Evolutionary conservation across 2,888 invertebrate species (phyloP), one percentile per base, ranked within the genome.

Genomic region (Melieria crassipennis): DNA sequence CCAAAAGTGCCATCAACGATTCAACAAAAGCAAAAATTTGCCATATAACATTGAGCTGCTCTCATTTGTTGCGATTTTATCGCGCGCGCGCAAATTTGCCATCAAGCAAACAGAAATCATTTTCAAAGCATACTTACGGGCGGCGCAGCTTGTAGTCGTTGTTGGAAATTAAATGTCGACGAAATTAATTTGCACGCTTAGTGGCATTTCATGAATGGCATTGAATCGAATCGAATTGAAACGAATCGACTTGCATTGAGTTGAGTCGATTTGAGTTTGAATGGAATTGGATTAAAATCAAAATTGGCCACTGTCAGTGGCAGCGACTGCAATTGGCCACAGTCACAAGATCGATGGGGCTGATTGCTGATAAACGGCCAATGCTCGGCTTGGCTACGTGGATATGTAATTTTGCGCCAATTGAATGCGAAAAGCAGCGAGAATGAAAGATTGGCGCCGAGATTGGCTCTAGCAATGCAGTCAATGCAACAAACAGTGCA

Each of bases 161-260:
- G 30, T 30, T 30, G 30, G 3, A 30, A 60, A 46, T 60, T 60
- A 67, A 58, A 67, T 67, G 57, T 67, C 43, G 48, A 60, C 43
- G 45, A 67, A 67, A 67, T 67, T 67, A 67, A 67, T 67, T 67
- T 67, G 60, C 60, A 67, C 67, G 67, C 67, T 60, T 45, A 60
- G 42, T 52, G 50, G 52, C 67, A 67, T 67, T 67, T 67, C 50
- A 43, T 52, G 60, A 43, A 50, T 48, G 16, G 30, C 47, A 10
- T 47, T 13, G 10, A 46, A 13, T 48, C 16, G n/a, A 50, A 61
- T 52, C 16, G 50, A 50, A 60, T 67, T 67, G 60, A 61, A 50
- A 45, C 60, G 45, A 48, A 45, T 16, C 43, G 50, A 60, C 52
- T 67, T 67, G 60, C 58, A 67, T 67, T 60, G 61, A 60, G 52